Evolutionary conservation across 35 echinoderm and acorn worm species (phyloP), one percentile per base, ranked within the genome.

Genomic region (Apostichopus parvimensis): DNA sequence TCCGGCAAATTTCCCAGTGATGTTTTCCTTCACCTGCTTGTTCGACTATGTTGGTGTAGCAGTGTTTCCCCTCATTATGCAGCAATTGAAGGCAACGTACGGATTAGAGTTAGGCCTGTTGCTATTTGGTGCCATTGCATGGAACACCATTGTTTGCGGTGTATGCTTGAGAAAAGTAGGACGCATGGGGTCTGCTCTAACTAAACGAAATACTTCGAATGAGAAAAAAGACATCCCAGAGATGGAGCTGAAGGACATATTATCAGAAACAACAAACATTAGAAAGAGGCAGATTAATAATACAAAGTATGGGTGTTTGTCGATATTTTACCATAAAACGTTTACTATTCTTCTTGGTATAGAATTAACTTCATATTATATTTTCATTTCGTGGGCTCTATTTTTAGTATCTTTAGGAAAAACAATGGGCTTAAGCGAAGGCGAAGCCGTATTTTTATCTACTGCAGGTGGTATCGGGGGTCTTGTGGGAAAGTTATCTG

Each of bases 11-110:
- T 88, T 88, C 18, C 64, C 86, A 17, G 60, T 57, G 10, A 88
- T 88, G 61, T 4, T 24, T 5, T 72, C 86, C 5, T 0, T 18
- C 2, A 18, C 61, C 2, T 70, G 24, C 8, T 18, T 88, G 5
- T 88, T 72, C 17, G 5, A 88, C 1, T 88, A 65, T 52, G 62
- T 72, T 54, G 86, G 86, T 0, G 14, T 88, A 4, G 86, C 86
- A 6, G 6, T 88, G 62, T 12, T 88, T 5, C 86, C 86, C 4
- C 86, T 9, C 0, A 21, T 88, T 9, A 72, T 88, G 22, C 60
- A 88, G 52, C 18, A 5, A 28, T 45, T 88, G 1, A 88, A 88
- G 24, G 9, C 22, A 53, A 65, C 6, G 4, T 88, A 65, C 24
- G 86, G 86, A 34, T 23, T 88, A 0, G 15, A 25, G 25, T 8